Evolutionary conservation across 2,888 invertebrate genomes (phyloP).

Genomic region (Lottia scabra): DNA sequence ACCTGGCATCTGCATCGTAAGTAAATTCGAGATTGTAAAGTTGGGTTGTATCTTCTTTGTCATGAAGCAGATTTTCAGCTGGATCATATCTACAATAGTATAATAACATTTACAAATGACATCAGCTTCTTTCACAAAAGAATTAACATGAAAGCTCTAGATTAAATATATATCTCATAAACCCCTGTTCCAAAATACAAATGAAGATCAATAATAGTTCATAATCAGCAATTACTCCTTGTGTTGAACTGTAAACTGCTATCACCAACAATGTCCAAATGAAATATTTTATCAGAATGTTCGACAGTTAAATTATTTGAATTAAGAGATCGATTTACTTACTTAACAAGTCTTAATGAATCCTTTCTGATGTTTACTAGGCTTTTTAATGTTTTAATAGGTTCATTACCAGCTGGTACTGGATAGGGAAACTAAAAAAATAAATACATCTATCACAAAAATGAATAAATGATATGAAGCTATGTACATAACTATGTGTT

Average conservation of each 20-base stretch:
- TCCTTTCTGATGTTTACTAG: constrained; percentile 97
- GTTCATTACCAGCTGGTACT: constrained; percentile 90
- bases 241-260: no score
- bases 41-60: constrained; percentile 33
- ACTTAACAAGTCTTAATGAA: constrained; percentile 89
- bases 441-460: not conserved
- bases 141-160: no score
- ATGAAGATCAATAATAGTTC: no score
- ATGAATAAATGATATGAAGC: not conserved
- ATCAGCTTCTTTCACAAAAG: no score
- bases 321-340: constrained; percentile 33
- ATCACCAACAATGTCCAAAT: no score
- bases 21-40: constrained; percentile 95
- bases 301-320: not conserved
- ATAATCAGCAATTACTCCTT: no score
- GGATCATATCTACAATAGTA: not conserved
- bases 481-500: no score
- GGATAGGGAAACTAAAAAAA: constrained; percentile 92
- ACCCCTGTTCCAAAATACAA: no score
- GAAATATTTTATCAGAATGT: no score
- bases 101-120: no score
- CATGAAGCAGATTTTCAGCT: constrained; percentile 36
- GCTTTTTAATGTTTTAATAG: constrained; percentile 95
- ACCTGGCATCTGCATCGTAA: constrained; percentile 95
- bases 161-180: no score